Base-by-base conservation (phyloP, 2,888 invertebrate species). In the Thereva unica region DNA sequence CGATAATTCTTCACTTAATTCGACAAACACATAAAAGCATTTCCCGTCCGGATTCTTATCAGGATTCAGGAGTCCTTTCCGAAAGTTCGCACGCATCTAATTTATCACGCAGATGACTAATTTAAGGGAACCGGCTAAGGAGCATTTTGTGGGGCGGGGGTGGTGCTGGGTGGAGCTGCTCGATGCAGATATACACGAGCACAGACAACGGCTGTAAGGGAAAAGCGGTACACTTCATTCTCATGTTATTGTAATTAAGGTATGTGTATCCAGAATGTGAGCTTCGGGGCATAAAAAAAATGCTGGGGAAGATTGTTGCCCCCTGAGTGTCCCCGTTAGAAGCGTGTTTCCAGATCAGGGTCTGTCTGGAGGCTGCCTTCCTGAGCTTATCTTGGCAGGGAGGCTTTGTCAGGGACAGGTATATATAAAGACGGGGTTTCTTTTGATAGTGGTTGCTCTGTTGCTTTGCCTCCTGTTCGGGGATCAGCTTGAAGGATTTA, bases 51-150 rank as follows among this genome's bases (percentile, higher is more conserved):
- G 41, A 49, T 50, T 50, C 41, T 40, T 23, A 23, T 23, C 23
- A 23, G 23, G 23, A 23, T 50, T 50, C 41, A 10, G 9, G 50
- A 64, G 49, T 23, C 50, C 38, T 56, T 56, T 52, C 67, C 38
- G 57, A 59, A 61, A 57, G 52, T 65, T 63, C 41, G 56, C 68
- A 68, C 68, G 68, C 68, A 66, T 54, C 68, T 66, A 68, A 68
- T 68, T 68, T 68, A 68, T 68, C 68, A 68, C 68, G 68, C 66
- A 66, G 66, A 66, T 66, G 68, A 68, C 68, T 68, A 66, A 68
- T 68, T 68, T 68, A 49, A 53, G 64, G 64, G 41, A 47, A 52
- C 56, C 9, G 54, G 35, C 37, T 44, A 23, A 23, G 23, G 23
- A 23, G 23, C 23, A n/a, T n/a, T n/a, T n/a, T n/a, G n/a, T n/a